A percentile compares a stretch with the other conserved stretches of the same genome.
Evolutionary conservation across 2,113 vertebrate genomes (phyloP).

Genomic region (Dasyprocta punctata): DNA sequence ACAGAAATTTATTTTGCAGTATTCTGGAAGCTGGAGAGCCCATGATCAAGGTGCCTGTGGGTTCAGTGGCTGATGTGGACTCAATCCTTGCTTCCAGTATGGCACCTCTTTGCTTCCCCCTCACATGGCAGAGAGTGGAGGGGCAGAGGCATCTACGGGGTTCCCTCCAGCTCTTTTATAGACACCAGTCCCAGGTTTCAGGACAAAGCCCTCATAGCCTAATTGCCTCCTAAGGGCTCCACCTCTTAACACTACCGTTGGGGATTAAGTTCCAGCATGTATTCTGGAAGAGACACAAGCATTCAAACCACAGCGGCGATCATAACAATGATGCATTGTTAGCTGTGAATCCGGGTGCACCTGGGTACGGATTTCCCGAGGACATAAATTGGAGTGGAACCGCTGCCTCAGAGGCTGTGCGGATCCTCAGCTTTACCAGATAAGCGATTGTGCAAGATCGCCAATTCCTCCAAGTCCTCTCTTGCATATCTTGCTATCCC

Average conservation of each 20-base stretch:
- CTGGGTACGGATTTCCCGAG: neutral
- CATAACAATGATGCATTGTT: accelerated
- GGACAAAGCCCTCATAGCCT: neutral
- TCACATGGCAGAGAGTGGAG: neutral
- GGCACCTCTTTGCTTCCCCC: neutral
- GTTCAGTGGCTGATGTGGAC: too few species aligned
- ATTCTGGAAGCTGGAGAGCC: neutral
- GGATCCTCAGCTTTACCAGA: neutral
- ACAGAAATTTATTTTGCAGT: neutral
- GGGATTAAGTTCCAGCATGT: neutral
- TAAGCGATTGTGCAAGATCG: neutral
- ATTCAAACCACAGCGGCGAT: neutral
- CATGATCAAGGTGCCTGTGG: neutral
- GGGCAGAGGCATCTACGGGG: too few species aligned
- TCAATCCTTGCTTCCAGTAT: neutral
- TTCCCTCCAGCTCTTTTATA: neutral
- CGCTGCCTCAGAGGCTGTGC: neutral
- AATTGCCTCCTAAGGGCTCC: neutral
- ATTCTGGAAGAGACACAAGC: neutral
- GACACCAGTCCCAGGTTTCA: too few species aligned
- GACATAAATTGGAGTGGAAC: neutral
- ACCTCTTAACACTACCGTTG: neutral
- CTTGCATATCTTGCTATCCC: neutral
- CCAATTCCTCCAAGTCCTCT: neutral
- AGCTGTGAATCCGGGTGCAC: neutral